Conservation (phyloP, 2,113 vertebrate genomes). For the Cyanoramphus novaezelandiae region DNA sequence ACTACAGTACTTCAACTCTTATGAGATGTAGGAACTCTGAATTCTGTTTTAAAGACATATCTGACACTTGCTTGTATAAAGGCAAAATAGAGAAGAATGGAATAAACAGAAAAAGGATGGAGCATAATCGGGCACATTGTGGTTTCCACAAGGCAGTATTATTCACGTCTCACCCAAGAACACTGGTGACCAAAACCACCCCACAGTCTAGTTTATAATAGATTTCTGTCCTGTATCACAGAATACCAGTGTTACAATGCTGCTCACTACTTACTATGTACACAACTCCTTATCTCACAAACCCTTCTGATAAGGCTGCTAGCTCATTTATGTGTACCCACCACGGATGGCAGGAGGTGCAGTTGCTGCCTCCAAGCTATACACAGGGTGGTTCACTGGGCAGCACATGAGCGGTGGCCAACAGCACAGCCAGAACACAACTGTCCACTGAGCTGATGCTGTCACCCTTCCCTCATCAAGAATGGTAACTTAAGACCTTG, state of each 20-base stretch:
- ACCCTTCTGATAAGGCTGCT: not conserved
- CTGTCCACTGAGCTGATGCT: rapidly evolving
- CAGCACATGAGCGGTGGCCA: not conserved
- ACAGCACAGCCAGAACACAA: not conserved
- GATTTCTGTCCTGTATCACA: not conserved
- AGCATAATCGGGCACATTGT: rapidly evolving
- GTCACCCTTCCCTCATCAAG: not conserved
- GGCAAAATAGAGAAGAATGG: not conserved
- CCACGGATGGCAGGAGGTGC: not conserved
- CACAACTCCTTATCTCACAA: not conserved
- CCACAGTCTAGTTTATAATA: not conserved
- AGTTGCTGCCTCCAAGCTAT: not conserved
- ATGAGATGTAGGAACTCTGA: not conserved
- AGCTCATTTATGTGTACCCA: not conserved
- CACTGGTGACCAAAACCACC: not conserved
- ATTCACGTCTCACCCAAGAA: not conserved
- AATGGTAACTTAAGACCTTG: not conserved
- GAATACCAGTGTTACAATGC: not conserved
- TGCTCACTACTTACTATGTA: not conserved
- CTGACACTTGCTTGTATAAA: not conserved
- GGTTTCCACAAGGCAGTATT: not conserved
- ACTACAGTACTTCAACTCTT: not conserved
- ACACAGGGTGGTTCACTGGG: rapidly evolving
- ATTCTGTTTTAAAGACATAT: not conserved
- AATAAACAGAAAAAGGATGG: not conserved